Base-by-base conservation (phyloP, 1,140 invertebrate genomes). In the Lamellibrachia luymesi region DNA sequence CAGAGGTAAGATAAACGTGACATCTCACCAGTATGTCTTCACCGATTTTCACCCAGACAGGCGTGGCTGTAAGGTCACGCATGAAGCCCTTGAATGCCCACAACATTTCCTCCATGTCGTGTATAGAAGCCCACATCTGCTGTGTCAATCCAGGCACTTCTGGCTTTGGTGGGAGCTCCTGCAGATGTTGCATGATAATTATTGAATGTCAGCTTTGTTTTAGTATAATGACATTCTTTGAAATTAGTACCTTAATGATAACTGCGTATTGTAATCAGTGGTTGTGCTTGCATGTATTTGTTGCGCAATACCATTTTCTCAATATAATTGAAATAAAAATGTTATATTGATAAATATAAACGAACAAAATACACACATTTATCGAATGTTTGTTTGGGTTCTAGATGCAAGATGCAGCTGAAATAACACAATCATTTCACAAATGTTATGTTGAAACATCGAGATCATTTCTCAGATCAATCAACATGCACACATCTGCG, bases 161-260 rank as follows among this genome's bases (percentile, higher is more conserved):
- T n/a, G 96, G 96, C 92, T 95, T 96, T 4, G 94, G 90, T 17
- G 96, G 95, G 22, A 95, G 93, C 93, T 95, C 93, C 95, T 95
- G 92, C 50, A 50, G 17, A 92, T 50, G 25, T n/a, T 22, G 13
- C 38, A 5, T 49, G 0, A n/a, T 50, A 90, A 38, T 50, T 51
- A 38, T 1, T 13, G 0, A 91, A 91, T 27, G 90, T 27, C 50
- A 17, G 64, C 25, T 80, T 17, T 80, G 2, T 10, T 80, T 80
- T 80, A 80, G 25, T 17, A 22, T 22, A 56, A 80, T 80, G 64
- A 22, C 64, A 38, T 80, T 80, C 13, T 2, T 22, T 4, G 64
- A 80, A 10, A 22, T 22, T 80, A 22, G 64, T 2, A 17, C 4
- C 2, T 17, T 80, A 80, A 10, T 80, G 17, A 80, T 80, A 80